These are phyloP conservation scores for Ataeniobius toweri DNA, from an alignment of 2,797 vertebrate species.

Conservation along the genomic window DNA sequence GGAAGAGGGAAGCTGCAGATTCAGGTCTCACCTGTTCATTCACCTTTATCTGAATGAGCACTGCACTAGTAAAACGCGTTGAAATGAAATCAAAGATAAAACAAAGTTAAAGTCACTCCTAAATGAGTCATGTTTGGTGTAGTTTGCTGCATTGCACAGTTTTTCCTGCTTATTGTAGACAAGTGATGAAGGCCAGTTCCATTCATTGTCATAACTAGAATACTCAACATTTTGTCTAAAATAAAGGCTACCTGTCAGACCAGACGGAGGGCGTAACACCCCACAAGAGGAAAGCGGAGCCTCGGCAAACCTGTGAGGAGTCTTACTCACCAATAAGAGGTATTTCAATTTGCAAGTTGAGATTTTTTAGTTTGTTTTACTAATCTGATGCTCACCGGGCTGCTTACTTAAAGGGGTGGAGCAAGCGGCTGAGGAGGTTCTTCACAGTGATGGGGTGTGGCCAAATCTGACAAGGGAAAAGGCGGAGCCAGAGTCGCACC, in stretches of 20 bases:
- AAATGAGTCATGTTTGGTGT: too few relatives aligned
- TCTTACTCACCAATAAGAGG: not conserved
- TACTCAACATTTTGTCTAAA: not conserved
- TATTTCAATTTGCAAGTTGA: not conserved
- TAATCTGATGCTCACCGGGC: conserved; percentile 11
- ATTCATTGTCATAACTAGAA: too few relatives aligned
- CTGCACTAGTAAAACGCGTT: not conserved
- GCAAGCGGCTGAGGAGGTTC: not conserved
- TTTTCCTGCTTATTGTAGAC: not conserved
- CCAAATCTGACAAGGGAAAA: not conserved
- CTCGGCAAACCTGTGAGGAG: conserved; percentile 9
- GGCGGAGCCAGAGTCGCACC: not conserved
- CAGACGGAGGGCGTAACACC: not conserved
- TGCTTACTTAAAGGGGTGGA: not conserved
- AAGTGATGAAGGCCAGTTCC: too few relatives aligned
- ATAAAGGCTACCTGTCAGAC: conserved; percentile 53
- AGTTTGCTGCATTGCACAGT: not conserved
- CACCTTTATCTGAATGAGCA: not conserved
- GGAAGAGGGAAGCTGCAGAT: conserved; percentile 42
- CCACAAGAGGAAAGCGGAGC: conserved; percentile 32
- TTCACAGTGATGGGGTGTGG: not conserved
- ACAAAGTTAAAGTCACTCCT: too few relatives aligned
- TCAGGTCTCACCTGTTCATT: conserved; percentile 41
- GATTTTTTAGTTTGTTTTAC: not conserved
- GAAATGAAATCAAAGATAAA: not conserved